Evolutionary conservation across 2,888 invertebrate genomes (phyloP), one percentile per base, ranked within the genome.

Genomic region (Drosophila robusta): DNA sequence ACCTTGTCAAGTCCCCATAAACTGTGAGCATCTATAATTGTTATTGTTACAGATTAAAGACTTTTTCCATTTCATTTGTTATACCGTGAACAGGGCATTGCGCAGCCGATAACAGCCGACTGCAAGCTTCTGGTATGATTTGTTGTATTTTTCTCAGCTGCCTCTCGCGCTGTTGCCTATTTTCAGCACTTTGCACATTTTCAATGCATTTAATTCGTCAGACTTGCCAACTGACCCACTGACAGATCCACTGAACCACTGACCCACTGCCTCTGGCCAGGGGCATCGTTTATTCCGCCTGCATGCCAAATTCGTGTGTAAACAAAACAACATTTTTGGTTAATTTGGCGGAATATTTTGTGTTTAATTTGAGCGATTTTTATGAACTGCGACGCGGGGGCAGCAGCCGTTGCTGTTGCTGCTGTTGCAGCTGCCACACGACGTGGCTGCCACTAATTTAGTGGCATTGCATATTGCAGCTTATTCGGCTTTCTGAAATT

Each of bases 121-220:
- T 29, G 11, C 24, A 34, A 1, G 5, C 12, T 18, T 44, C 16
- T 16, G 24, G 16, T 3, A 34, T 32, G 51, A 12, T 14, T 34
- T 12, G 14, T 54, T 44, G 14, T 22, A 9, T 5, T 34, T 24
- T 8, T 14, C 14, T 22, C 24, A 29, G 12, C 1, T 22, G 32
- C 14, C 14, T 22, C 2, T 11, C 34, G 22, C 14, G 14, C 0
- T n/a, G 18, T 54, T 24, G 52, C 34, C 14, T 5, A 54, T 51
- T 60, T 75, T 56, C 55, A 58, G 12, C 42, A 49, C 56, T 60
- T 56, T 63, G 51, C 47, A 51, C 58, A 60, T 47, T 58, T 39
- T 63, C 24, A 24, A 47, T 46, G 57, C 42, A 62, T 55, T 56
- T 46, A 47, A 50, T 11, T 47, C 9, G 16, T 1, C 46, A 7